Conservation (phyloP, 2,888 invertebrate species). For the Drosophila prolongata region DNA sequence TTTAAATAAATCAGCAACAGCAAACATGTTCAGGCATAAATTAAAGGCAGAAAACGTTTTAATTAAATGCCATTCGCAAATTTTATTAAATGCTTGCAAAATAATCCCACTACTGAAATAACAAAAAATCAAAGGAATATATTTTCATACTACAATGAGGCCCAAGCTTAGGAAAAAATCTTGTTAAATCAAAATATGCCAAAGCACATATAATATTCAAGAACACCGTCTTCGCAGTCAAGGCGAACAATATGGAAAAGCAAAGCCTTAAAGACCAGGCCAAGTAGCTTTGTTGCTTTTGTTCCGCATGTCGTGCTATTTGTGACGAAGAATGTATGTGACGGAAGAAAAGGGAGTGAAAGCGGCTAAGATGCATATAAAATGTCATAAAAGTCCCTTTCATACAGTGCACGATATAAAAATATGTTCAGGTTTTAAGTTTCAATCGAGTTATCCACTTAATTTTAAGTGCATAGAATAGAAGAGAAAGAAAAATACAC, state of each 20-base stretch:
- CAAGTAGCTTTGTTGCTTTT: constrained; percentile 22
- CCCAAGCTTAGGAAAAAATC: constrained; percentile 12
- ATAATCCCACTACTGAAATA: not conserved
- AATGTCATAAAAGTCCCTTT: constrained; percentile 28
- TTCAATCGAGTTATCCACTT: not conserved
- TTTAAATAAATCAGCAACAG: no score
- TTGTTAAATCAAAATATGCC: constrained; percentile 7
- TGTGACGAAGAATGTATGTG: constrained; percentile 3
- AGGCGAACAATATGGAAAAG: not conserved
- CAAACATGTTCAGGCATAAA: no score
- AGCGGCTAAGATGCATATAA: constrained; percentile 12
- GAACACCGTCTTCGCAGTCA: not conserved
- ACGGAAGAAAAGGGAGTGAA: not conserved
- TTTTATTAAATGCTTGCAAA: not conserved
- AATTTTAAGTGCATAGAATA: no score
- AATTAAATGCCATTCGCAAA: not conserved
- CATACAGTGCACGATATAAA: constrained; percentile 14
- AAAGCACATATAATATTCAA: constrained; percentile 17
- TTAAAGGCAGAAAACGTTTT: not conserved
- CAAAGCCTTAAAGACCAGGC: constrained; percentile 13
- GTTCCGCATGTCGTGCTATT: constrained; percentile 2
- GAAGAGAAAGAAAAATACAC: no score
- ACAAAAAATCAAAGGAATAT: constrained; percentile 1
- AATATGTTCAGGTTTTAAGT: not conserved
- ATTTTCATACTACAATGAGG: not conserved